Base-by-base conservation (phyloP, 2,797 vertebrate species). In the Muraenolepis orangiensis region DNA sequence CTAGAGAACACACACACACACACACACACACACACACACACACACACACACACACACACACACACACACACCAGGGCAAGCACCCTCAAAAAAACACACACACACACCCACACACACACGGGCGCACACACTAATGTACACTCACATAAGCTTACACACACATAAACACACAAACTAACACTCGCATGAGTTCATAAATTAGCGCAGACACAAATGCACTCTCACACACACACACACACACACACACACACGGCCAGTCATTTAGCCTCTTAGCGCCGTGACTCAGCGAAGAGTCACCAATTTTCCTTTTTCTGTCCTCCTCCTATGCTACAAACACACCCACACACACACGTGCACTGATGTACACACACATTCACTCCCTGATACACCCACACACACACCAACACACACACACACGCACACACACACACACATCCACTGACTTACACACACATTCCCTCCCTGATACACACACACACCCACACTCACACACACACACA, bases 241-340 rank as follows among this genome's bases (percentile, higher is more conserved):
- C 73, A 74, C 76, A 88, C 0, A 46, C 42, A 46, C 42, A 46
- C 42, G 18, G 38, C 42, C 16, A 16, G 42, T 46, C 1, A 46
- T 83, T 73, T 80, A 83, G 83, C 82, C 74, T 88, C 82, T 76
- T 75, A 72, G 78, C 81, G 80, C 82, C 76, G 84, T 90, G 88
- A 91, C 86, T 88, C 85, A 90, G 80, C 82, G 76, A 71, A 75
- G 46, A 82, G 80, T 89, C 87, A 89, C 82, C 76, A 76, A 79
- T 90, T 86, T 81, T 87, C 76, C 71, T 87, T 84, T 84, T 46
- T 46, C 42, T 86, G 76, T 76, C 74, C 75, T 75, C 74, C 79
- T 80, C 80, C 78, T 36, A 61, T 70, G 42, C 42, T 46, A 78
- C 74, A 66, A 64, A 31, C 34, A 73, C 72, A 66, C 79, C 73